A percentile compares a stretch with the other conserved stretches of the same genome.
phyloP scores from a whole-genome alignment of 2,888 invertebrate species.

The Acronicta alni region DNA sequence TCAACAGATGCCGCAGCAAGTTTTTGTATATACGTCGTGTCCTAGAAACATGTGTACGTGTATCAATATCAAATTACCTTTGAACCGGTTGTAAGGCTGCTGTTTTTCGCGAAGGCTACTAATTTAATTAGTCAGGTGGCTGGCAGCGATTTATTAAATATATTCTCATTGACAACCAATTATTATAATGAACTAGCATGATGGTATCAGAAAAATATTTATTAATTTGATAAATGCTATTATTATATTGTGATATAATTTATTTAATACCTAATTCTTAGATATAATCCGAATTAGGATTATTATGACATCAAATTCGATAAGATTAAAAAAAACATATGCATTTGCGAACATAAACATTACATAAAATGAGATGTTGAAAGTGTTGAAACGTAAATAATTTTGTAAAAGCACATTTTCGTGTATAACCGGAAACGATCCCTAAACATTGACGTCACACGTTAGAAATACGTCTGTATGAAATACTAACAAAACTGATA shows the following conservation, averaged over 20 bases:
- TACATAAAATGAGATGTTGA: constrained; percentile 7
- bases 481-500: constrained; percentile 14
- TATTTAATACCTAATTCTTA: not conserved
- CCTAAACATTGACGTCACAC: constrained; percentile 24
- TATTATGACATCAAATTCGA: not conserved
- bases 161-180: constrained; percentile 40
- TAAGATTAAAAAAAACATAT: constrained; percentile 5
- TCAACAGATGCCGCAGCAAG: not conserved
- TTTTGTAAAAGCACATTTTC: constrained; percentile 17
- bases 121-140: constrained; percentile 47
- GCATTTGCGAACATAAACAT: constrained; percentile 15
- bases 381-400: constrained; percentile 10
- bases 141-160: constrained; percentile 16
- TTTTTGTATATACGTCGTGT: constrained; percentile 4
- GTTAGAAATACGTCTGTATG: not conserved
- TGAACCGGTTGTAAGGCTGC: constrained; percentile 44
- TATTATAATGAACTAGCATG: constrained; percentile 41
- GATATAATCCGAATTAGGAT: not conserved
- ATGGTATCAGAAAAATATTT: constrained; percentile 21
- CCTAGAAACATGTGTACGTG: not conserved
- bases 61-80: constrained; percentile 36
- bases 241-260: constrained; percentile 21
- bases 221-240: constrained; percentile 11
- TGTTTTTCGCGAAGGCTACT: constrained; percentile 30
- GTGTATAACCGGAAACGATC: constrained; percentile 15